phyloP scores from a whole-genome alignment of 2,888 invertebrate genomes.

The Agriotes lineatus region DNA sequence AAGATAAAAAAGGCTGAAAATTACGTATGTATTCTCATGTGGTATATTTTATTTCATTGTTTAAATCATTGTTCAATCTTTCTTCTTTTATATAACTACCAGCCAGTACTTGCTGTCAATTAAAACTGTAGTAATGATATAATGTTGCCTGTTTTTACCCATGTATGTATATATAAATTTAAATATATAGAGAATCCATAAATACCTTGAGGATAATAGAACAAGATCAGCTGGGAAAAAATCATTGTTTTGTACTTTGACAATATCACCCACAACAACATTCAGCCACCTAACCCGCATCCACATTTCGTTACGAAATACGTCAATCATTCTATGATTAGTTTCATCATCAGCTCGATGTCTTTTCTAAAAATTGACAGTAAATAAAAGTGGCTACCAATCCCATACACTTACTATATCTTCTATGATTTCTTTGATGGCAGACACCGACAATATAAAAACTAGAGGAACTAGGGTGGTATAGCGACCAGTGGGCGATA shows the following conservation, averaged over 20 bases:
- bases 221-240: constrained; percentile 98
- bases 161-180: too few relatives aligned
- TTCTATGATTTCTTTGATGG: constrained; percentile 98
- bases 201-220: constrained; percentile 92
- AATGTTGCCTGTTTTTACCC: too few relatives aligned
- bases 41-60: too few relatives aligned
- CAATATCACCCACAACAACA: constrained; percentile 92
- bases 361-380: constrained; percentile 79
- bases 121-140: too few relatives aligned
- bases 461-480: constrained; percentile 98
- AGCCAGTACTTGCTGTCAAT: too few relatives aligned
- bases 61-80: too few relatives aligned
- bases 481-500: constrained; percentile 98
- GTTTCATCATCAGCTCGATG: constrained; percentile 96
- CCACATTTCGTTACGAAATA: constrained; percentile 86
- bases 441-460: constrained; percentile 96
- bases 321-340: constrained; percentile 90
- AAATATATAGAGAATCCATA: too few relatives aligned
- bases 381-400: too few relatives aligned
- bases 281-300: constrained; percentile 85
- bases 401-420: constrained; percentile 97
- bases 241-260: constrained; percentile 91
- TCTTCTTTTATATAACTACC: too few relatives aligned
- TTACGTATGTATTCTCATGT: too few relatives aligned
- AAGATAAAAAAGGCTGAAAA: too few relatives aligned